Percentiles rank a stretch among this genome's conserved stretches.
Conservation (phyloP, 1,140 invertebrate genomes). For the Neomicropteryx cornuta region DNA sequence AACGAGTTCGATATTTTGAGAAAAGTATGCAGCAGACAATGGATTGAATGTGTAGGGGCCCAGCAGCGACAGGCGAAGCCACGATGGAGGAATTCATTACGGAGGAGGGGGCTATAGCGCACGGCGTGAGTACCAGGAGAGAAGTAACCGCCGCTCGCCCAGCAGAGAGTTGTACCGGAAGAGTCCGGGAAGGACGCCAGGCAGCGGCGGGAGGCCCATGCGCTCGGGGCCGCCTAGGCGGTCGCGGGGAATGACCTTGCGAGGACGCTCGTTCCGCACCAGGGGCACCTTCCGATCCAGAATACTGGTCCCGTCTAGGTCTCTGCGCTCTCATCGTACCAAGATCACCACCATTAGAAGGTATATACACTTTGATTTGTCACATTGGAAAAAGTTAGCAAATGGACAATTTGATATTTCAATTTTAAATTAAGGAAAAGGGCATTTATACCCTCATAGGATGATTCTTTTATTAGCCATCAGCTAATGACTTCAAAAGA, state of each 20-base stretch:
- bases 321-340: constrained; percentile 1
- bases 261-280: constrained; percentile 28
- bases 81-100: constrained; percentile 37
- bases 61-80: constrained; percentile 38
- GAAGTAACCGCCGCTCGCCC: constrained; percentile 30
- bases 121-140: constrained; percentile 31
- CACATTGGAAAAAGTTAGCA: neutral
- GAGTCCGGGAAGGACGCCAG: constrained; percentile 30
- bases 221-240: constrained; percentile 27
- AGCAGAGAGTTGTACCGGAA: constrained; percentile 35
- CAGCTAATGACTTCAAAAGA: too few species aligned
- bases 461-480: too few species aligned
- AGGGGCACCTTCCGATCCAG: constrained; percentile 27
- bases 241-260: constrained; percentile 31
- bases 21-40: constrained; percentile 29
- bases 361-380: neutral
- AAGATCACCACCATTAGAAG: constrained; percentile 5
- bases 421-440: neutral
- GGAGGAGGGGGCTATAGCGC: constrained; percentile 31
- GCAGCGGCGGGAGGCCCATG: constrained; percentile 14
- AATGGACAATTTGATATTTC: constrained; percentile 1
- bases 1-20: too few species aligned
- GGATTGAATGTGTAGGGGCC: constrained; percentile 41
- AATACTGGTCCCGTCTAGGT: neutral
- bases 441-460: neutral